These are phyloP conservation scores for Watsonalla cultraria DNA, from an alignment of 2,888 invertebrate genomes.

Conservation along the genomic window DNA sequence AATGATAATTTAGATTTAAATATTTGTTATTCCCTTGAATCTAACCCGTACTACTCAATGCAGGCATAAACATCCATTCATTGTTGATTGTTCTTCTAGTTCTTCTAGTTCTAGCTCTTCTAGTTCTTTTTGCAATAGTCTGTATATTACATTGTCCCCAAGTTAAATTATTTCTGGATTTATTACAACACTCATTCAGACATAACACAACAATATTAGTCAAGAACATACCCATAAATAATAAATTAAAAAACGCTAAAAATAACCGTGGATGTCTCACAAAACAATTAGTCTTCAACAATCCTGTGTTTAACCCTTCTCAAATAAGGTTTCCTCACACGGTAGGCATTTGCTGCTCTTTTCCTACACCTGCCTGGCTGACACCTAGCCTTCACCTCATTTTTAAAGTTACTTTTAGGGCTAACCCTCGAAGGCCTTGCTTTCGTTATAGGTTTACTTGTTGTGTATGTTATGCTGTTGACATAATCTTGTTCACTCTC, in stretches of 20 bases:
- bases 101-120: too few relatives aligned
- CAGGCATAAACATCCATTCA: too few relatives aligned
- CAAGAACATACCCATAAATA: neutral
- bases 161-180: too few relatives aligned
- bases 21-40: too few relatives aligned
- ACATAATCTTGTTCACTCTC: neutral
- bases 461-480: neutral
- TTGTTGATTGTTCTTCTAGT: too few relatives aligned
- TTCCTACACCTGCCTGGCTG: conserved; percentile 49
- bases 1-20: too few relatives aligned
- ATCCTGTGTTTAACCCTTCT: conserved; percentile 45
- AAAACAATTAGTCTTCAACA: neutral
- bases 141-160: too few relatives aligned
- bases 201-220: too few relatives aligned
- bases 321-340: conserved; percentile 47
- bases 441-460: conserved; percentile 10
- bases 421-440: conserved; percentile 11
- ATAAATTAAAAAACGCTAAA: neutral
- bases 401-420: conserved; percentile 7
- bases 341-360: conserved; percentile 28
- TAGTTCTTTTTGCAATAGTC: too few relatives aligned
- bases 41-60: too few relatives aligned
- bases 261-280: conserved; percentile 8
- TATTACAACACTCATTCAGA: too few relatives aligned
- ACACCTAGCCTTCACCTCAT: conserved; percentile 37